A percentile compares a stretch with the other conserved stretches of the same genome.
Conservation (phyloP, 2,113 vertebrate genomes). For the Echinops telfairi region DNA sequence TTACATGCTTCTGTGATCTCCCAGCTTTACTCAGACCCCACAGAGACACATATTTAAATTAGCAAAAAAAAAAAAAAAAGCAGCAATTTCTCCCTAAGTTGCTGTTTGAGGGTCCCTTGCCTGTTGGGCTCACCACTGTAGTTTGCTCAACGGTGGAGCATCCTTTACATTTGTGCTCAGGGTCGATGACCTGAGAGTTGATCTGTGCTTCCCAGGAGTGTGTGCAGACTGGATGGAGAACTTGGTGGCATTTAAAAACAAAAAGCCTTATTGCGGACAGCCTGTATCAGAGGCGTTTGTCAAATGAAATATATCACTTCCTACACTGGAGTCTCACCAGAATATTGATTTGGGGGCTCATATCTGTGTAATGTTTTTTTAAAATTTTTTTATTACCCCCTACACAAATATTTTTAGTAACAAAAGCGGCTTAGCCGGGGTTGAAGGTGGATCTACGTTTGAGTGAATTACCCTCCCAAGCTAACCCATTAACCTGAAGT, state of each 20-base stretch:
- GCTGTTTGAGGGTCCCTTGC: slow-evolving; percentile 9
- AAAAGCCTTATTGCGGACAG: slow-evolving; percentile 2
- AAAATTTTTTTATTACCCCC: background rate
- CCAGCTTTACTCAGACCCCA: slow-evolving; percentile 63
- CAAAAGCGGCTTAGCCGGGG: background rate
- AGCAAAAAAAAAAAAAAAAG: slow-evolving; percentile 35
- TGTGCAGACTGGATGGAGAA: background rate
- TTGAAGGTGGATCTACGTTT: slow-evolving; percentile 6
- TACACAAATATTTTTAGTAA: background rate
- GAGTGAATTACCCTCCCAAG: background rate
- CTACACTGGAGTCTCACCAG: background rate
- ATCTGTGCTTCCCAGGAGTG: background rate
- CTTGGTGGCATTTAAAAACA: background rate
- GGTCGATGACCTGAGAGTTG: background rate
- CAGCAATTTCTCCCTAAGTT: slow-evolving; percentile 57
- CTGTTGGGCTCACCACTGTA: slow-evolving; percentile 6
- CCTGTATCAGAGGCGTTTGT: background rate
- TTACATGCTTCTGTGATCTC: slow-evolving; percentile 77
- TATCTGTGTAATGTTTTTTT: background rate
- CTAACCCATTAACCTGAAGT: background rate
- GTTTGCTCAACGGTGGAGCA: slow-evolving; percentile 39
- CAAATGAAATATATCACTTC: slow-evolving; percentile 11
- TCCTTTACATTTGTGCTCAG: background rate
- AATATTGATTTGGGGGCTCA: slow-evolving; percentile 31
- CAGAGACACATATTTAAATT: slow-evolving; percentile 67